Evolutionary conservation across 2,797 vertebrate species (phyloP).

Genomic region (Arremon brunneinucha): DNA sequence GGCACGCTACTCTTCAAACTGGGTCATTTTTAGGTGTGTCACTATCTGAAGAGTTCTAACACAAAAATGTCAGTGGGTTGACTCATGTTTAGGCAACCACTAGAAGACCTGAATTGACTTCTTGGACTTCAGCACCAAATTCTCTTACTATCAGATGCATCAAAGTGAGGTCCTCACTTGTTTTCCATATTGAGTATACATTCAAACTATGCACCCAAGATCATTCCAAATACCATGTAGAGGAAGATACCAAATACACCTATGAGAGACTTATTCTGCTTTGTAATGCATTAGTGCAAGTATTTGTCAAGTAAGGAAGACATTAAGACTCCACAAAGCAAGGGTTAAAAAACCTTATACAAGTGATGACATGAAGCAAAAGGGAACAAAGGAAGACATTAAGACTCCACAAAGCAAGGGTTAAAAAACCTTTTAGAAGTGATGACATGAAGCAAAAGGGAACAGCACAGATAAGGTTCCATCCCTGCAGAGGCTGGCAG

Average conservation of each 20-base stretch:
- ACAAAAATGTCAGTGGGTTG: not conserved
- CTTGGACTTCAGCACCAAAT: not conserved
- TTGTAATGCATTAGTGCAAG: not conserved
- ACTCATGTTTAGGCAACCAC: not conserved
- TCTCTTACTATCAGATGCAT: not conserved
- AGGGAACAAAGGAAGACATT: not conserved
- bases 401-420: not conserved
- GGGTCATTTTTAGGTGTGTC: slow-evolving; percentile 17
- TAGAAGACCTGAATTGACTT: not conserved
- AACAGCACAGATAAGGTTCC: not conserved
- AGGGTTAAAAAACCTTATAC: not conserved
- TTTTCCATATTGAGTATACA: not conserved
- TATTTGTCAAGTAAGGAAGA: not conserved
- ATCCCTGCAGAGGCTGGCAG: not conserved
- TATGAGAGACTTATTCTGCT: not conserved
- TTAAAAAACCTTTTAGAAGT: not conserved
- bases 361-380: not conserved
- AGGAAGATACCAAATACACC: not conserved
- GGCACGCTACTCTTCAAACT: not conserved
- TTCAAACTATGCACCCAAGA: not conserved
- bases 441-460: not conserved
- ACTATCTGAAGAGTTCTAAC: not conserved
- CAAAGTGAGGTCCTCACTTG: not conserved
- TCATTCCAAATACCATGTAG: not conserved
- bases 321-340: not conserved